phyloP scores from a whole-genome alignment of 2,113 vertebrate genomes.

The Pomatostomus ruficeps region DNA sequence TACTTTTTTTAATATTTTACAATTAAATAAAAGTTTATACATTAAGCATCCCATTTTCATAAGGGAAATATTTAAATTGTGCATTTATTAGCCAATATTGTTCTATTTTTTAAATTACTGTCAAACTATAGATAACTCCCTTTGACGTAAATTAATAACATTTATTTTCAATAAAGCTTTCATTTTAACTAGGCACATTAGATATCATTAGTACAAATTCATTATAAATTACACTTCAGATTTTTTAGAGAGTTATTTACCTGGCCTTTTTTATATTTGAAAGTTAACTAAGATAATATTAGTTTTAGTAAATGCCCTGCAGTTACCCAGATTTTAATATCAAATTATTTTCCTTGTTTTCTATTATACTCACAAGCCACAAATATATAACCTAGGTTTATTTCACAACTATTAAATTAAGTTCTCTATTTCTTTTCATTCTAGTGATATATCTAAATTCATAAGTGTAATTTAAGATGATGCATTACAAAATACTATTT shows the following conservation, averaged over 20 bases:
- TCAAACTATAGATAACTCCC: constrained; percentile 61
- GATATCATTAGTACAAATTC: constrained; percentile 75
- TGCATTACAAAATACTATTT: constrained; percentile 45
- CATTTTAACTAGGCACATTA: constrained; percentile 70
- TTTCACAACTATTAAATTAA: constrained; percentile 54
- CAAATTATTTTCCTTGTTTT: constrained; percentile 50
- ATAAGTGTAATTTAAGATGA: constrained; percentile 56
- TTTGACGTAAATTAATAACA: constrained; percentile 75
- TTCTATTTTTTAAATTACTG: constrained; percentile 67
- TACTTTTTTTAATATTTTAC: background rate
- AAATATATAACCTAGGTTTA: constrained; percentile 43
- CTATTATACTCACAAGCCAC: constrained; percentile 49
- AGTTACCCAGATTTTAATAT: constrained; percentile 63
- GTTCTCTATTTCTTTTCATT: constrained; percentile 44
- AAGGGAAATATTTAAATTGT: constrained; percentile 51
- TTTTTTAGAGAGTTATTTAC: constrained; percentile 72
- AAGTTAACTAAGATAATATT: constrained; percentile 74
- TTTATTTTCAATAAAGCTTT: constrained; percentile 73
- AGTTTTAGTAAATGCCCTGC: constrained; percentile 66
- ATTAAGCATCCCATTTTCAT: background rate
- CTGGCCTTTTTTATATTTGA: constrained; percentile 60
- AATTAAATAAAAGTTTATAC: constrained; percentile 5
- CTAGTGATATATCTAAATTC: constrained; percentile 53
- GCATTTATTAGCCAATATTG: constrained; percentile 53
- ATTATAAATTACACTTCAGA: constrained; percentile 72